Evolutionary conservation across 2,113 vertebrate species (phyloP), one percentile per base, ranked within the genome.

Genomic region (Strigops habroptila): DNA sequence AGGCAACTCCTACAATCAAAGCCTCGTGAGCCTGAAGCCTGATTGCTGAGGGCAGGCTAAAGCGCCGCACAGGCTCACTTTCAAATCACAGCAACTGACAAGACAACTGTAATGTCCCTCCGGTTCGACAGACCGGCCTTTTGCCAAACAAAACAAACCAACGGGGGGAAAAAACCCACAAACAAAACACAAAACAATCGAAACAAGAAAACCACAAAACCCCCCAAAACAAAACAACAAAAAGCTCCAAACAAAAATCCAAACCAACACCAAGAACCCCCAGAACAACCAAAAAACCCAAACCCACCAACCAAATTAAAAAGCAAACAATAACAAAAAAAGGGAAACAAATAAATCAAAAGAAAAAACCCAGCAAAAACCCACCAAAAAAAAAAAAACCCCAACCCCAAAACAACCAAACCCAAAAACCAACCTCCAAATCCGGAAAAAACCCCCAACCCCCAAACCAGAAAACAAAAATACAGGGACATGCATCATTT

Each of bases 1-100:
- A 98, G 98, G 97, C 97, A 96, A 95, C 96, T 98, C 96, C 97
- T 97, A 95, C 97, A 98, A 98, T 97, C 97, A 98, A 96, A 98
- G 97, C 96, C 97, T 97, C 75, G 19, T 51, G 94, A 98, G 97
- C 90, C 96, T 94, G 74, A 96, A 97, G 97, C 97, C 96, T 98
- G 98, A 98, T 97, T 97, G 96, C 97, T 96, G 96, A 97, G 97
- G 97, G 97, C 96, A 97, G 97, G 92, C 94, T 75, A 63, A 96
- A 97, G 97, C 92, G 52, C 95, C 41, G 88, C 93, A 94, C 93
- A 94, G 96, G 91, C 94, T 98, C 95, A 95, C 96, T 97, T 98
- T 97, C 98, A 98, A 98, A 98, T 98, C 97, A 97, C 91, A 31
- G 95, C 90, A 97, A 98, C 94, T 97, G 96, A 96, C 96, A 96